Evolutionary conservation across 2,113 vertebrate species (phyloP).

Genomic region (Myotis lucifugus): DNA sequence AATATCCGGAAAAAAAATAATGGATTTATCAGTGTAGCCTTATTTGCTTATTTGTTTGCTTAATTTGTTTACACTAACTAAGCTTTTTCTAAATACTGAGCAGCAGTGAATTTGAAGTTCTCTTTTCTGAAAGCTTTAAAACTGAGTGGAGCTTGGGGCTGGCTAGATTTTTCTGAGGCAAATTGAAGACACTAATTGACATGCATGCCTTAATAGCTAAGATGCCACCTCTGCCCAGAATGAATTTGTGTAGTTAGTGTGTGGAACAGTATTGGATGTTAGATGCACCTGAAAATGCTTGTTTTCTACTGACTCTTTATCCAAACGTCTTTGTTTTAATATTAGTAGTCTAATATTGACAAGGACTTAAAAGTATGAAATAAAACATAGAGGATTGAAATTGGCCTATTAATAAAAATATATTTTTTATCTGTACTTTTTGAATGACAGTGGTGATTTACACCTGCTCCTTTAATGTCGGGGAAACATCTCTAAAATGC

Average conservation of each 20-base stretch:
- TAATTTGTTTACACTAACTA: neutral
- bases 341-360: neutral
- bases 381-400: neutral
- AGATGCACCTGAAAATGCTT: neutral
- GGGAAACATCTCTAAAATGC: neutral
- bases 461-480: conserved; percentile 30
- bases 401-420: neutral
- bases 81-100: neutral
- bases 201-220: neutral
- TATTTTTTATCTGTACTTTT: neutral
- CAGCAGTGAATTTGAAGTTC: neutral
- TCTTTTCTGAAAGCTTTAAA: neutral
- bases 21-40: neutral
- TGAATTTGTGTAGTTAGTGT: neutral
- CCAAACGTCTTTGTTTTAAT: conserved; percentile 29
- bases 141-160: neutral
- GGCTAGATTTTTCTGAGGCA: neutral
- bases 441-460: neutral
- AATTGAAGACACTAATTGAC: neutral
- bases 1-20: neutral
- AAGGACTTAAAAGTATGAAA: neutral
- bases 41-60: neutral
- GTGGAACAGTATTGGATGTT: neutral
- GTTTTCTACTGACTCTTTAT: neutral
- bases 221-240: neutral